Conservation (phyloP, 2,888 invertebrate genomes). For the Pycnomerus fuliginosus region DNA sequence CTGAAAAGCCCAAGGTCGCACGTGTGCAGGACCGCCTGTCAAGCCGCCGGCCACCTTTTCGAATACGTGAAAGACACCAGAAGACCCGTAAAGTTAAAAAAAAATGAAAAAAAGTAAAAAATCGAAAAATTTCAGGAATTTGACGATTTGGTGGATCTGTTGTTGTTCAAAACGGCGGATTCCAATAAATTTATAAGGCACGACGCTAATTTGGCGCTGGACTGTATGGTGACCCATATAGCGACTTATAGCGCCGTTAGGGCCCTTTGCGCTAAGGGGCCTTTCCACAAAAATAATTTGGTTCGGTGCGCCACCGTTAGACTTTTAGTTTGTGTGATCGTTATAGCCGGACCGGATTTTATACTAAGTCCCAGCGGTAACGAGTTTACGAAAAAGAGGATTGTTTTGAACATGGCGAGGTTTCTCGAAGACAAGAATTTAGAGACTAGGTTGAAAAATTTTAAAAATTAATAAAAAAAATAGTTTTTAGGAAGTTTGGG, state of each 20-base stretch:
- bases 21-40: slow-evolving; percentile 51
- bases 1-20: slow-evolving; percentile 51
- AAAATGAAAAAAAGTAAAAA: no score
- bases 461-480: neutral
- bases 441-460: slow-evolving; percentile 52
- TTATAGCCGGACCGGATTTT: slow-evolving; percentile 62
- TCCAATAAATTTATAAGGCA: slow-evolving; percentile 72
- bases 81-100: slow-evolving; percentile 52
- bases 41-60: slow-evolving; percentile 50
- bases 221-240: slow-evolving; percentile 66
- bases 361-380: slow-evolving; percentile 58
- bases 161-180: slow-evolving; percentile 71
- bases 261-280: slow-evolving; percentile 54
- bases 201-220: slow-evolving; percentile 71
- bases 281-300: slow-evolving; percentile 64
- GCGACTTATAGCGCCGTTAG: slow-evolving; percentile 60
- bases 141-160: slow-evolving; percentile 65
- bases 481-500: slow-evolving; percentile 55
- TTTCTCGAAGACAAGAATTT: slow-evolving; percentile 58
- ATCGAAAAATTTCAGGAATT: slow-evolving; percentile 70
- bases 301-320: slow-evolving; percentile 68
- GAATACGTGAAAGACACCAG: slow-evolving; percentile 50
- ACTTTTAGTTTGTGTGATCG: slow-evolving; percentile 63
- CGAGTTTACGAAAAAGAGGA: slow-evolving; percentile 55
- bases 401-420: slow-evolving; percentile 54